These are phyloP conservation scores for Orchesellides sinensis DNA, from an alignment of 2,888 invertebrate species.

Conservation along the genomic window DNA sequence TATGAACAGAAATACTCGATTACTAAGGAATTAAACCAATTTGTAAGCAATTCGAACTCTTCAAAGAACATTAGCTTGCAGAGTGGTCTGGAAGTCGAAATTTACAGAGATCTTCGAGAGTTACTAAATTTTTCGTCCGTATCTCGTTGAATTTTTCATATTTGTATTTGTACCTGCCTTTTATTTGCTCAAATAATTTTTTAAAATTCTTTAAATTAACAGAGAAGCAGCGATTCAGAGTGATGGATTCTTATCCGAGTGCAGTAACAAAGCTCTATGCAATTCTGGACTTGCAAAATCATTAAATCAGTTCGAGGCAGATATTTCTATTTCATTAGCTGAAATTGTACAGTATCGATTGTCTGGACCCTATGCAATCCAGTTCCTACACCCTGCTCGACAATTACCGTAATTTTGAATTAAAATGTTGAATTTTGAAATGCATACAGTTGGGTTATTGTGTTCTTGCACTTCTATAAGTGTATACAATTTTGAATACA, in stretches of 20 bases:
- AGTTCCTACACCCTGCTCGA: background rate
- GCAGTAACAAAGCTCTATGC: background rate
- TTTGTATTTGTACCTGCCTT: background rate
- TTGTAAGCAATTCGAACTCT: background rate
- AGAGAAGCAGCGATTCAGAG: background rate
- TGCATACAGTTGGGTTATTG: too few species aligned
- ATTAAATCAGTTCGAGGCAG: background rate
- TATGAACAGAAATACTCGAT: background rate
- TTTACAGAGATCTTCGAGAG: background rate
- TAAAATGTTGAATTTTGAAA: too few species aligned
- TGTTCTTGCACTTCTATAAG: background rate
- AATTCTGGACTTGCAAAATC: constrained; percentile 4
- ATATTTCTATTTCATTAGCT: background rate
- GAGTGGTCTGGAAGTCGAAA: background rate
- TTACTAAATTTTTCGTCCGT: constrained; percentile 1
- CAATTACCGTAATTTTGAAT: background rate
- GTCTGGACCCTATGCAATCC: background rate
- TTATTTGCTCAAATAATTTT: background rate
- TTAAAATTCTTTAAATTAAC: background rate
- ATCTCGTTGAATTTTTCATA: background rate
- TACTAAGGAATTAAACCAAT: background rate
- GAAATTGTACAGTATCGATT: background rate
- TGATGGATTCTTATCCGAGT: background rate
- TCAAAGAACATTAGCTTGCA: background rate
- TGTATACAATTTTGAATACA: background rate